These are phyloP conservation scores for Cephus sareptanus DNA, from an alignment of 2,888 invertebrate species.

Conservation along the genomic window DNA sequence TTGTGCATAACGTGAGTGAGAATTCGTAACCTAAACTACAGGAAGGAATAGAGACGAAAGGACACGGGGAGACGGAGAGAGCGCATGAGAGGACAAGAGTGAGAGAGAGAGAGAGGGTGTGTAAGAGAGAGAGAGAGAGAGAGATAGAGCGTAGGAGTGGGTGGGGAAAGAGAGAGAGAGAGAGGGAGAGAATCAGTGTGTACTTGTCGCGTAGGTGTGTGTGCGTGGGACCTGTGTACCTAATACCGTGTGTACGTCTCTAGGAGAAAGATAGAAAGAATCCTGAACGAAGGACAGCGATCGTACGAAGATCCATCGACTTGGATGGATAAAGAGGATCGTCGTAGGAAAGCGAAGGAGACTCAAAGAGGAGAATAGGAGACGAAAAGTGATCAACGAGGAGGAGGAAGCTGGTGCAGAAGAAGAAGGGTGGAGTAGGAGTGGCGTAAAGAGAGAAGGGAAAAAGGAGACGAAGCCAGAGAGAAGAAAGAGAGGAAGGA, in stretches of 20 bases:
- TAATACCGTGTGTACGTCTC: not conserved
- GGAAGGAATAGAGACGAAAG: slow-evolving; percentile 1
- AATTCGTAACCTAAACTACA: slow-evolving; percentile 16
- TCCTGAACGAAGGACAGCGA: not conserved
- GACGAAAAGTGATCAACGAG: slow-evolving; percentile 1
- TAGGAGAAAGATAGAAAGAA: slow-evolving; percentile 10
- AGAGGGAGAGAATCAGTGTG: slow-evolving; percentile 6
- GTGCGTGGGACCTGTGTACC: not conserved
- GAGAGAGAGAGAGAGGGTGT: slow-evolving; percentile 12
- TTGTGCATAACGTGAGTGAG: slow-evolving; percentile 2
- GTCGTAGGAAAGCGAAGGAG: not conserved
- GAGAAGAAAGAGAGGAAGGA: not conserved
- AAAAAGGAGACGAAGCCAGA: slow-evolving; percentile 1
- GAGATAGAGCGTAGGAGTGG: not conserved
- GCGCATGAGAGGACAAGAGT: not conserved
- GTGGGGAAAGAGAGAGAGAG: slow-evolving; percentile 1
- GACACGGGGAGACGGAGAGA: slow-evolving; percentile 7
- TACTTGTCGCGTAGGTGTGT: not conserved
- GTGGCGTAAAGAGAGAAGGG: not conserved
- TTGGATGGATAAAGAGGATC: not conserved
- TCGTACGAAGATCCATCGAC: not conserved
- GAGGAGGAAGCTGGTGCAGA: not conserved
- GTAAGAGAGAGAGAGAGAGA: slow-evolving; percentile 6
- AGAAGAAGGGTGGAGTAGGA: not conserved
- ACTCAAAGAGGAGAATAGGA: not conserved